Percentiles rank a stretch among this genome's conserved stretches.
Evolutionary conservation across 1,140 invertebrate genomes (phyloP).

Genomic region (Bombus difficillimus): DNA sequence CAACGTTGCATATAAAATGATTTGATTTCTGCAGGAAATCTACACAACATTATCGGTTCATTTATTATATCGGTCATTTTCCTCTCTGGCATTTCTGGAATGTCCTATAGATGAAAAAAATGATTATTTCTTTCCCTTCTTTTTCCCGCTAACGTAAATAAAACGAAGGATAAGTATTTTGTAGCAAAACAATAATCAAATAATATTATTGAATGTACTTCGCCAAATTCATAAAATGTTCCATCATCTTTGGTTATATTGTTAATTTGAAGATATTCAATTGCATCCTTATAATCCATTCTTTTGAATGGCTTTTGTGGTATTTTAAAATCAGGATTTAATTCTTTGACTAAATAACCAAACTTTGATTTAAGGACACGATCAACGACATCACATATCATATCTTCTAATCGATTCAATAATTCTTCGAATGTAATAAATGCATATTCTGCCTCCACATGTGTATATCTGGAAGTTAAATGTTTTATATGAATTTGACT

Average conservation of each 20-base stretch:
- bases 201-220: conserved; percentile 84
- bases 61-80: conserved; percentile 99
- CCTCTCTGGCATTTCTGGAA: conserved; percentile 99
- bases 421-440: conserved; percentile 98
- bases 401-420: conserved; percentile 94
- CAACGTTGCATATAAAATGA: conserved; percentile 99
- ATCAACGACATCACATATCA: conserved; percentile 98
- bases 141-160: not conserved
- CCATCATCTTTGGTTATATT: conserved; percentile 99
- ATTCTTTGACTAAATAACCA: conserved; percentile 91
- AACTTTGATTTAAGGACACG: conserved; percentile 93
- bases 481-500: not conserved
- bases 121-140: not conserved
- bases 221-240: conserved; percentile 98
- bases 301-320: conserved; percentile 96
- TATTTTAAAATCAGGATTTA: conserved; percentile 95
- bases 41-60: conserved; percentile 96
- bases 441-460: conserved; percentile 98
- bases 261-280: conserved; percentile 95
- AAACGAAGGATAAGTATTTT: not conserved
- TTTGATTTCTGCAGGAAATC: conserved; percentile 98
- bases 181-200: not conserved
- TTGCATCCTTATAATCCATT: conserved; percentile 97
- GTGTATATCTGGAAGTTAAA: conserved; percentile 89
- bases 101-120: conserved; percentile 88